Evolutionary conservation across 1,140 invertebrate genomes (phyloP), one percentile per base, ranked within the genome.

Genomic region (Drosophila asahinai): DNA sequence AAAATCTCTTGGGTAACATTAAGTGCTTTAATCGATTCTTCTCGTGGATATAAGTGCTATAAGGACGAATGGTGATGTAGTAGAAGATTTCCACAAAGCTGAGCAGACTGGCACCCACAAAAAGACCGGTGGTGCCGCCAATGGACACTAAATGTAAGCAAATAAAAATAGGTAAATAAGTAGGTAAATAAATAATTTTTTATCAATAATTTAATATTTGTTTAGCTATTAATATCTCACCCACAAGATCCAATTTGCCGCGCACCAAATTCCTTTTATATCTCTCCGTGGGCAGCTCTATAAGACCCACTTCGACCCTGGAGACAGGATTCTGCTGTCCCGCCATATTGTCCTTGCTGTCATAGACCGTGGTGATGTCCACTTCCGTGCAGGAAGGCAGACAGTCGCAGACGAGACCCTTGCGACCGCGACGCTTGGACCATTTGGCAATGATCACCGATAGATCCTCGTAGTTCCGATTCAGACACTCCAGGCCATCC

Each of bases 31-130:
- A 42, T 0, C 82, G 72, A 9, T 62, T 70, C 40, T 89, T 92
- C 30, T 92, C 84, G 42, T 90, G 27, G 9, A 92, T 59, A 51
- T 78, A 89, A 3, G 58, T 91, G n/a, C 66, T 76, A 62, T 93
- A 94, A 36, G 93, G 92, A 22, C 94, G 82, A 36, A 94, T 91
- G 15, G 93, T 92, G 22, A 94, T 93, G 61, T 94, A 94, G 66
- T 94, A 94, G 5, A 95, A 61, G 3, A 96, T 91, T 80, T 96
- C 95, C 11, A 95, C 94, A 73, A 95, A 95, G 75, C 95, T 95
- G 0, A 95, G 92, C 3, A 96, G 83, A 76, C 95, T 95, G 2
- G 95, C 95, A 6, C 95, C 95, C 4, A 95, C 93, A 77, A 96
- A 95, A 2, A 96, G 81, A 0, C 95, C 95, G 11, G 94, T 94